phyloP scores from a whole-genome alignment of 2,113 vertebrate species.

The Forbesichthys papilliferus region DNA sequence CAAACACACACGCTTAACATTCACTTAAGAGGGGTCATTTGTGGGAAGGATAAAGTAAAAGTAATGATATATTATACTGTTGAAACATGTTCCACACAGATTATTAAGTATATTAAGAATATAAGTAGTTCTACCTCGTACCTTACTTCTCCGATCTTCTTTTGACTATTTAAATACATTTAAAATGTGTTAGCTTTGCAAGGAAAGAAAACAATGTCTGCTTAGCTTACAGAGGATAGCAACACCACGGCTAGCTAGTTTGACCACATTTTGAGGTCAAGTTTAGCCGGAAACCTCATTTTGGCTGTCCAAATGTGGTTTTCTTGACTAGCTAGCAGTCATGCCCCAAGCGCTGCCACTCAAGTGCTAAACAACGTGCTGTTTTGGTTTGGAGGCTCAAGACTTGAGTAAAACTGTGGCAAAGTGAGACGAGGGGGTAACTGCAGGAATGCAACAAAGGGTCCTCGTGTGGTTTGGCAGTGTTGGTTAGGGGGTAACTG shows the following conservation, averaged over 20 bases:
- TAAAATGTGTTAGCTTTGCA: too few relatives aligned
- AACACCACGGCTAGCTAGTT: too few relatives aligned
- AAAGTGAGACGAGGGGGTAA: too few relatives aligned
- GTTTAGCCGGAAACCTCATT: conserved; percentile 25
- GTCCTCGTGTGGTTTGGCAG: too few relatives aligned
- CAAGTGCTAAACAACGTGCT: conserved; percentile 65
- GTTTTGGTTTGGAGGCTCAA: conserved; percentile 55
- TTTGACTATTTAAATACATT: too few relatives aligned
- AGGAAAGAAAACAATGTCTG: too few relatives aligned
- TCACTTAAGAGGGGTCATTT: conserved; percentile 19
- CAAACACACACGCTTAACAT: not conserved
- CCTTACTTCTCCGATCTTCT: too few relatives aligned
- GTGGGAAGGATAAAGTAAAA: conserved; percentile 15
- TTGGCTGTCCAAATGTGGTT: conserved; percentile 58
- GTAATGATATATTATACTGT: conserved; percentile 7
- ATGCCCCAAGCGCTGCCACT: conserved; percentile 45
- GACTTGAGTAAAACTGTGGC: too few relatives aligned
- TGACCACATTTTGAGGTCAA: conserved; percentile 51
- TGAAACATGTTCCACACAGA: not conserved
- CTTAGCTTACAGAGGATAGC: too few relatives aligned
- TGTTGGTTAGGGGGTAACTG: too few relatives aligned
- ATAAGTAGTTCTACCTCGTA: too few relatives aligned
- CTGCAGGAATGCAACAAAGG: too few relatives aligned
- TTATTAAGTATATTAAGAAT: conserved; percentile 1
- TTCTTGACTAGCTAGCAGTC: conserved; percentile 55